Conservation (phyloP, 2,113 vertebrate genomes). For the Butorides virescens region DNA sequence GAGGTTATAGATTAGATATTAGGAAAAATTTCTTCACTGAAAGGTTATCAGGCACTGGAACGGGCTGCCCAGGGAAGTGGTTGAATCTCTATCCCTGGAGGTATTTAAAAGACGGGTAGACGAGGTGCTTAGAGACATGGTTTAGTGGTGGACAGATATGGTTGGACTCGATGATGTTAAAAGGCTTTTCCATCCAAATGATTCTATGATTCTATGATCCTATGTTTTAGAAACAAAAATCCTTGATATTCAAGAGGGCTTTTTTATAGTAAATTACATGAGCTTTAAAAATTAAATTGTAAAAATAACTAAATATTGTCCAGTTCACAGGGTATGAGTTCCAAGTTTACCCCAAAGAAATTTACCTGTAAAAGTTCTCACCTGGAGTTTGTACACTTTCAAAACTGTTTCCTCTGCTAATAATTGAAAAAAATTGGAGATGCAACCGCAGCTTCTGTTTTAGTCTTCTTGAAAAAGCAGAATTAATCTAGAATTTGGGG, state of each 20-base stretch:
- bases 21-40: too few relatives aligned
- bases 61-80: too few relatives aligned
- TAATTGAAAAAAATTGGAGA: background rate
- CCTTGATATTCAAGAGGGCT: background rate
- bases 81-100: too few relatives aligned
- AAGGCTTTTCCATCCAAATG: too few relatives aligned
- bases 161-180: too few relatives aligned
- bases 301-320: background rate
- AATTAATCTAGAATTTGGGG: background rate
- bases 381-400: background rate
- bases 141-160: too few relatives aligned
- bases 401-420: background rate
- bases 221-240: background rate
- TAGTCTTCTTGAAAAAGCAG: fast-evolving
- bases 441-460: background rate
- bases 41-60: too few relatives aligned
- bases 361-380: background rate
- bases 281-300: background rate
- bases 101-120: too few relatives aligned
- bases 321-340: background rate
- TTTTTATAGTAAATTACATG: background rate
- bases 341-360: background rate
- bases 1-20: too few relatives aligned
- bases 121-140: too few relatives aligned
- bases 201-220: too few relatives aligned